Conservation (phyloP, 2,113 vertebrate species). For the Lasiurus borealis region DNA sequence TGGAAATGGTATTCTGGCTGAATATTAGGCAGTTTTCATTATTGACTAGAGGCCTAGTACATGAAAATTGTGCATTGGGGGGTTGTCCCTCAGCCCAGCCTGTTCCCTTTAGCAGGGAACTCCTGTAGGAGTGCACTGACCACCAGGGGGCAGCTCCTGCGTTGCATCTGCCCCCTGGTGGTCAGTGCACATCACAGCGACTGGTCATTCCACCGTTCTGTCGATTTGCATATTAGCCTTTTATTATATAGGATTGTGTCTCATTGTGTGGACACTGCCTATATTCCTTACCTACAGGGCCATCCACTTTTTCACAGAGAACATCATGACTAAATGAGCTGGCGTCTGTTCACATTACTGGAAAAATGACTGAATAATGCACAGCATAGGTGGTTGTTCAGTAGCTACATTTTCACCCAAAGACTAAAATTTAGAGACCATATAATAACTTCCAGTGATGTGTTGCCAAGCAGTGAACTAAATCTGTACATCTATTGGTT, state of each 20-base stretch:
- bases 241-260: neutral
- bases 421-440: slow-evolving; percentile 28
- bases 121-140: too few species aligned
- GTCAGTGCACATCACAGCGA: too few species aligned
- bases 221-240: too few species aligned
- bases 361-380: neutral
- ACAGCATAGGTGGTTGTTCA: neutral
- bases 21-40: slow-evolving; percentile 20
- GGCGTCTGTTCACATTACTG: neutral
- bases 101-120: too few species aligned
- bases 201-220: too few species aligned
- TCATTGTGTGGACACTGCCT: neutral
- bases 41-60: neutral
- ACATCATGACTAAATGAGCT: neutral
- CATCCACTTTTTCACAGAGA: neutral
- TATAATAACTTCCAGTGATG: neutral
- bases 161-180: too few species aligned
- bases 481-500: neutral
- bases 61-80: too few species aligned
- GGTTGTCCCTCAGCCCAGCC: too few species aligned
- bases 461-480: slow-evolving; percentile 20
- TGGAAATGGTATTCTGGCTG: neutral
- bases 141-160: too few species aligned
- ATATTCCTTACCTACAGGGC: neutral
- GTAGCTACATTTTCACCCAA: slow-evolving; percentile 11